Conservation (phyloP, 2,113 vertebrate species). For the Nothoprocta perdicaria region DNA sequence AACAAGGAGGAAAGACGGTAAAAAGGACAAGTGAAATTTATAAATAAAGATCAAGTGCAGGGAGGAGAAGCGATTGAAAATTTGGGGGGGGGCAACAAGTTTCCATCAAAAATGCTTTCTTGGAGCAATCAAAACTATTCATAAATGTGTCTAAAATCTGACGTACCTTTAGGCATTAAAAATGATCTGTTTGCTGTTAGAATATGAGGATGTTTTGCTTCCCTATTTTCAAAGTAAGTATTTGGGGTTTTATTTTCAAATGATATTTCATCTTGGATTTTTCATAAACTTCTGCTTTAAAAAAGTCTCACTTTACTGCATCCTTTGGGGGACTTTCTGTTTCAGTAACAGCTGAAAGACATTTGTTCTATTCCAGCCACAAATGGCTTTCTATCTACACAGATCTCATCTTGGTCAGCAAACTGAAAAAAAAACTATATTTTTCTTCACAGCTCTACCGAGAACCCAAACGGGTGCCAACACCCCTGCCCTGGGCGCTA, state of each 20-base stretch:
- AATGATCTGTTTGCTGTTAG: not conserved
- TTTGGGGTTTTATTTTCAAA: not conserved
- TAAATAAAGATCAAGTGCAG: rapidly evolving
- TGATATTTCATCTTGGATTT: not conserved
- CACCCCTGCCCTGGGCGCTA: rapidly evolving
- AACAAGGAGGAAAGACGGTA: not conserved
- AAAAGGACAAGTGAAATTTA: not conserved
- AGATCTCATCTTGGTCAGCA: not conserved
- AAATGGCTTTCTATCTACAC: not conserved
- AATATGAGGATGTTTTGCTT: not conserved
- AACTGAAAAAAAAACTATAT: not conserved
- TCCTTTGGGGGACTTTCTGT: not conserved
- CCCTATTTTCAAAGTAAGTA: rapidly evolving
- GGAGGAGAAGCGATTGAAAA: not conserved
- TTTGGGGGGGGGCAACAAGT: too few relatives aligned
- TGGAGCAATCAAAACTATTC: not conserved
- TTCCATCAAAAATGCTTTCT: not conserved
- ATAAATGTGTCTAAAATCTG: not conserved
- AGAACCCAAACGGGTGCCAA: rapidly evolving
- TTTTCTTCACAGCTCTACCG: not conserved
- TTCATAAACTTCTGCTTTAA: not conserved
- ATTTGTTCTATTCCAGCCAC: not conserved
- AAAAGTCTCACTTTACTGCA: not conserved
- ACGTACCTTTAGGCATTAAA: not conserved
- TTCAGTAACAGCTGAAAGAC: rapidly evolving